A percentile compares a stretch with the other conserved stretches of the same genome.
Evolutionary conservation across 2,797 vertebrate genomes (phyloP).

Genomic region (Sarcophilus harrisii): DNA sequence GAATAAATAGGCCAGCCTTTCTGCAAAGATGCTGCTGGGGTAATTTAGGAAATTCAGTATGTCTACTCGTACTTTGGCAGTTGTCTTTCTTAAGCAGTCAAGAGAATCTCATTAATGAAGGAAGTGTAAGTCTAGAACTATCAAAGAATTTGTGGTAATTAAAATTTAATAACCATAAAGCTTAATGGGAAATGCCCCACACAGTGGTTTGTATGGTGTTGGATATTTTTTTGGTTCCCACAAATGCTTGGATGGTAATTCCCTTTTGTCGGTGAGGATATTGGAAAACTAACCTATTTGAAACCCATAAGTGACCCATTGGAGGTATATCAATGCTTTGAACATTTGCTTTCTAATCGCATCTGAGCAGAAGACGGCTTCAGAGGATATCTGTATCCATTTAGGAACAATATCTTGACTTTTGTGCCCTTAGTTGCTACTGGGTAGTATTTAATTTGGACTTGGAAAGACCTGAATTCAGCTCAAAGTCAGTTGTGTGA

Average conservation of each 20-base stretch:
- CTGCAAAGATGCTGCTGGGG: background rate
- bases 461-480: background rate
- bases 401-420: constrained; percentile 5
- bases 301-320: background rate
- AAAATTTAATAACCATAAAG: background rate
- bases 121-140: background rate
- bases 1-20: background rate
- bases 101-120: background rate
- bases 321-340: background rate
- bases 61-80: background rate
- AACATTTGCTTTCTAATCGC: background rate
- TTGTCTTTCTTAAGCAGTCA: background rate
- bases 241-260: background rate
- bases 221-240: background rate
- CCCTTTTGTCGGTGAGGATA: background rate
- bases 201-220: background rate
- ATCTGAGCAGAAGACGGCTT: background rate
- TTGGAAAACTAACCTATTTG: background rate
- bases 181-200: background rate
- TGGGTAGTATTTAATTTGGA: background rate
- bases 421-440: constrained; percentile 22
- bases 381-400: background rate
- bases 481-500: background rate
- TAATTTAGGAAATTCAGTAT: background rate
- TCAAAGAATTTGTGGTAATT: background rate